Conservation (phyloP, 1,140 invertebrate genomes). For the Metopolophium dirhodum region DNA sequence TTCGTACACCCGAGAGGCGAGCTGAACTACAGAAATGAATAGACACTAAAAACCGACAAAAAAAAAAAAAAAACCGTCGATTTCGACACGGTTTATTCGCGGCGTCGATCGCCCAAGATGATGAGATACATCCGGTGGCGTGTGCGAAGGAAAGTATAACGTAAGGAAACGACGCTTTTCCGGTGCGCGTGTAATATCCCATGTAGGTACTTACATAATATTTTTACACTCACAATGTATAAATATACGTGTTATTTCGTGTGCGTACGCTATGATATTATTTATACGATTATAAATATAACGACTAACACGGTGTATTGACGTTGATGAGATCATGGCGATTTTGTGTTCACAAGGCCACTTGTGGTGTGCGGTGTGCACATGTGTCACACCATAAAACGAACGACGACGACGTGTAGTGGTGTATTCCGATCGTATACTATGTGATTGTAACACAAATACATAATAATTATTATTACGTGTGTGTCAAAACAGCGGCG, state of each 20-base stretch:
- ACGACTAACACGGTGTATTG: neutral
- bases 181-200: neutral
- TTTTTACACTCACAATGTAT: neutral
- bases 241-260: neutral
- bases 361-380: neutral
- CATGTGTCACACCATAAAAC: neutral
- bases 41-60: too few species aligned
- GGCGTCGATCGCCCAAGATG: neutral
- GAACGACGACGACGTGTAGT: neutral
- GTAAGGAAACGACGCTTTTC: neutral
- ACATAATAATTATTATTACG: neutral
- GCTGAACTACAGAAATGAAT: neutral
- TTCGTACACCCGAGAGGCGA: neutral
- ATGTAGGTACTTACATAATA: neutral
- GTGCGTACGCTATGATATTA: neutral
- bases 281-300: neutral
- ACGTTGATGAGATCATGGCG: neutral
- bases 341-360: neutral
- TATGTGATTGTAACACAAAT: neutral
- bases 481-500: neutral
- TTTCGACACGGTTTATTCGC: conserved; percentile 14
- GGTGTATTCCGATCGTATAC: neutral
- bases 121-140: neutral
- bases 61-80: neutral
- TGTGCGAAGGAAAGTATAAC: neutral